Evolutionary conservation across 2,888 invertebrate species (phyloP).

Genomic region (Apodemia duryi): DNA sequence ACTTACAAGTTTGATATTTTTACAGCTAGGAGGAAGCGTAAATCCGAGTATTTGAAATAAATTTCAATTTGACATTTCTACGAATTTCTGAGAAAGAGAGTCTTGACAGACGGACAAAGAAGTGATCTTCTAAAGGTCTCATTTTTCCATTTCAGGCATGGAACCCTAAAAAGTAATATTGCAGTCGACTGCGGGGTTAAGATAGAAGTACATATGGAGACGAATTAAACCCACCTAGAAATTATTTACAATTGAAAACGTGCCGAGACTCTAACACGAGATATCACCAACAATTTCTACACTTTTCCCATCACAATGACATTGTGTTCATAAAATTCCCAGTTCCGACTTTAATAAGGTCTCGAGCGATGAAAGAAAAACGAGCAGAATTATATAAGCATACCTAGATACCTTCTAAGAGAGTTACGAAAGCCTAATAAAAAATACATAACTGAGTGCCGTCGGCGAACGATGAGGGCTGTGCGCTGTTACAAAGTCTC

Average conservation of each 20-base stretch:
- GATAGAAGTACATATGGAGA: background rate
- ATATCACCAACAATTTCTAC: slow-evolving; percentile 17
- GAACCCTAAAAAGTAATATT: too few relatives aligned
- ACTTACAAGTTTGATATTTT: too few relatives aligned
- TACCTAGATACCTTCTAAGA: slow-evolving; percentile 42
- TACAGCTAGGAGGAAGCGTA: too few relatives aligned
- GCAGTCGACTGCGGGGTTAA: too few relatives aligned
- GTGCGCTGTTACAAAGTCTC: slow-evolving; percentile 45
- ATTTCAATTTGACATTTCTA: too few relatives aligned
- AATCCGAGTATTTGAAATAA: too few relatives aligned
- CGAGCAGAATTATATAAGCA: slow-evolving; percentile 30
- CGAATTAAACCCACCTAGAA: background rate
- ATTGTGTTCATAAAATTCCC: slow-evolving; percentile 29
- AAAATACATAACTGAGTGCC: slow-evolving; percentile 56
- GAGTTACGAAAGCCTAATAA: slow-evolving; percentile 52
- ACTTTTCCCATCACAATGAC: slow-evolving; percentile 27
- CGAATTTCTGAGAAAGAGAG: too few relatives aligned
- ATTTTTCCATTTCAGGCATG: too few relatives aligned
- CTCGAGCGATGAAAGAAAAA: slow-evolving; percentile 28
- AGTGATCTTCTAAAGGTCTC: too few relatives aligned
- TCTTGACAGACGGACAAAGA: too few relatives aligned
- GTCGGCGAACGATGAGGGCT: slow-evolving; percentile 47
- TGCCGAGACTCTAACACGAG: background rate
- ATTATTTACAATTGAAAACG: background rate
- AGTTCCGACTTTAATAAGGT: slow-evolving; percentile 30